Evolutionary conservation across 1,140 invertebrate species (phyloP).

Genomic region (Orius insidiosus): DNA sequence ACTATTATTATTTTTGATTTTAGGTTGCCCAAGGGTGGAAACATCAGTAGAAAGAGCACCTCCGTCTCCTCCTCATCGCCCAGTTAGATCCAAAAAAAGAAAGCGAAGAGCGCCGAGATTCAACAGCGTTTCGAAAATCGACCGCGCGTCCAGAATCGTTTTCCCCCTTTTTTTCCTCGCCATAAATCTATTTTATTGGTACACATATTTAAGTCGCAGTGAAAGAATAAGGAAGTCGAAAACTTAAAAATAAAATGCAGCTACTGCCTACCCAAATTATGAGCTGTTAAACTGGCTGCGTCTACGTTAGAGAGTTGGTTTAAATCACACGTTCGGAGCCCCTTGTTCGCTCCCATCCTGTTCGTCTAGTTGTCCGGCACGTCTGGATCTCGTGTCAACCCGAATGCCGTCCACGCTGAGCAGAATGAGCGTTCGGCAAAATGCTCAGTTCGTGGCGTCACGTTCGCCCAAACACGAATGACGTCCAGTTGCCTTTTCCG

Average conservation of each 20-base stretch:
- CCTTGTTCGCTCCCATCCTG: no score
- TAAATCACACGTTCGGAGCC: no score
- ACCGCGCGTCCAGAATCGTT: conserved; percentile 50
- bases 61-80: neutral
- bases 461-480: no score
- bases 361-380: no score
- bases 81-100: conserved; percentile 18
- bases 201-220: conserved; percentile 47
- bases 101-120: conserved; percentile 40
- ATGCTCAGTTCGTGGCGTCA: no score
- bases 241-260: neutral
- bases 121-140: conserved; percentile 67
- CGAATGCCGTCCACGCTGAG: no score
- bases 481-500: no score
- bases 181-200: conserved; percentile 68
- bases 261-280: no score
- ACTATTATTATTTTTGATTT: neutral
- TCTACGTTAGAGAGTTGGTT: no score
- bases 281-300: no score
- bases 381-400: no score
- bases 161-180: conserved; percentile 58
- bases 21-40: conserved; percentile 11
- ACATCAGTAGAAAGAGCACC: conserved; percentile 2
- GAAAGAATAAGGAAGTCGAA: conserved; percentile 29
- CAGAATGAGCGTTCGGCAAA: no score